A percentile compares a stretch with the other conserved stretches of the same genome.
Evolutionary conservation across 1,140 invertebrate genomes (phyloP).

Genomic region (Anagrus nilaparvatae): DNA sequence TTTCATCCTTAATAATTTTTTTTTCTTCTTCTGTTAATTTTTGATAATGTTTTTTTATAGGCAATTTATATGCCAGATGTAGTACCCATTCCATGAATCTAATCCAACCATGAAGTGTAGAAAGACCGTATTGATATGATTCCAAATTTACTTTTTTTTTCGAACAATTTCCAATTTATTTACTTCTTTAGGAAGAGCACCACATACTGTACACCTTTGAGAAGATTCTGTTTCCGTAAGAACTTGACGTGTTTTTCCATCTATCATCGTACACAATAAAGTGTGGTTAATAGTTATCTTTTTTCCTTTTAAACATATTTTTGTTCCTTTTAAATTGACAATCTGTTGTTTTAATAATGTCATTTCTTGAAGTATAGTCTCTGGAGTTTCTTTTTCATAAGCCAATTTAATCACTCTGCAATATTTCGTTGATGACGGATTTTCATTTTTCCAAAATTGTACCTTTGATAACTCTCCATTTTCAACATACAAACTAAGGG

Average conservation of each 20-base stretch:
- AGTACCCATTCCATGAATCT: slow-evolving; percentile 4
- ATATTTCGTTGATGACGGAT: not conserved
- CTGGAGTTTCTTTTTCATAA: not conserved
- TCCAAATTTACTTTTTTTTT: not conserved
- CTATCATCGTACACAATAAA: slow-evolving; percentile 9
- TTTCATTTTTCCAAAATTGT: not conserved
- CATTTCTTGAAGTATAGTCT: too few relatives aligned
- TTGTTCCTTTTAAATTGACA: too few relatives aligned
- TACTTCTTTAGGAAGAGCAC: not conserved
- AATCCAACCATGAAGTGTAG: slow-evolving; percentile 6
- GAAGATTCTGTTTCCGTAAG: not conserved
- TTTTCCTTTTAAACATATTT: too few relatives aligned
- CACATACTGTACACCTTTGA: not conserved
- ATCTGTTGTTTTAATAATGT: too few relatives aligned
- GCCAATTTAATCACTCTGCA: not conserved
- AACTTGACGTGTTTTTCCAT: slow-evolving; percentile 3
- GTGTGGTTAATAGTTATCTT: too few relatives aligned
- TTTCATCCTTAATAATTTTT: not conserved
- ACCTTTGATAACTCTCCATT: not conserved
- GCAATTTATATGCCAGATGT: slow-evolving; percentile 1
- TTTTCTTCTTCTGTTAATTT: not conserved
- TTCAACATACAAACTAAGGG: not conserved
- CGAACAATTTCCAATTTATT: not conserved
- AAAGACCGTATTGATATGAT: slow-evolving; percentile 2
- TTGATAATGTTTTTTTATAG: not conserved